A percentile compares a stretch with the other conserved stretches of the same genome.
These are phyloP conservation scores for Harpalus rubripes DNA, from an alignment of 2,888 invertebrate genomes.

Conservation along the genomic window DNA sequence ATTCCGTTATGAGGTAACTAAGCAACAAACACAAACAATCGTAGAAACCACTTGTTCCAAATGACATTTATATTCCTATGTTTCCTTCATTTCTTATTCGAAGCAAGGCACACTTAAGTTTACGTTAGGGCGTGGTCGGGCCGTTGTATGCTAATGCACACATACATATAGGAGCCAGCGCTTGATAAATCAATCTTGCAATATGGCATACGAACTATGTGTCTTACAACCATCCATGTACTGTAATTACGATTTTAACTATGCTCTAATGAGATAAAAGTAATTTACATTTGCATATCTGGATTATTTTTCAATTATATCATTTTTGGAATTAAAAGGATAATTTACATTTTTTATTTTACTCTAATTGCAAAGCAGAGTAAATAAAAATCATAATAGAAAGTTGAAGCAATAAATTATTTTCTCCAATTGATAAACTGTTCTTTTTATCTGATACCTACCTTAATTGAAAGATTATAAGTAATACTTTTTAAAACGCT, in stretches of 20 bases:
- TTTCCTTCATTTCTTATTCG: constrained; percentile 33
- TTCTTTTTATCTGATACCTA: not conserved
- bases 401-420: not conserved
- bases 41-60: not conserved
- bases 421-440: not conserved
- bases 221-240: not conserved
- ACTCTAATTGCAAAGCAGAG: not conserved
- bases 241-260: not conserved
- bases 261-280: constrained; percentile 15
- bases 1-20: not conserved
- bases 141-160: constrained; percentile 47
- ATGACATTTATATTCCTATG: constrained; percentile 5
- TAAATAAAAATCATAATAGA: not conserved
- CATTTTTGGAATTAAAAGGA: constrained; percentile 15
- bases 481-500: not conserved
- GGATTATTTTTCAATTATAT: constrained; percentile 18
- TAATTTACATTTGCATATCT: constrained; percentile 36
- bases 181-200: not conserved
- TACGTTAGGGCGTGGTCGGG: constrained; percentile 29
- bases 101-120: constrained; percentile 35
- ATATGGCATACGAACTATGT: not conserved
- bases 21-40: not conserved
- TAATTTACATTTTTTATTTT: constrained; percentile 19
- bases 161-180: not conserved
- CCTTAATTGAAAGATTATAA: constrained; percentile 2